phyloP scores from a whole-genome alignment of 1,140 invertebrate species.

The Pachyrhynchus sulphureomaculatus region DNA sequence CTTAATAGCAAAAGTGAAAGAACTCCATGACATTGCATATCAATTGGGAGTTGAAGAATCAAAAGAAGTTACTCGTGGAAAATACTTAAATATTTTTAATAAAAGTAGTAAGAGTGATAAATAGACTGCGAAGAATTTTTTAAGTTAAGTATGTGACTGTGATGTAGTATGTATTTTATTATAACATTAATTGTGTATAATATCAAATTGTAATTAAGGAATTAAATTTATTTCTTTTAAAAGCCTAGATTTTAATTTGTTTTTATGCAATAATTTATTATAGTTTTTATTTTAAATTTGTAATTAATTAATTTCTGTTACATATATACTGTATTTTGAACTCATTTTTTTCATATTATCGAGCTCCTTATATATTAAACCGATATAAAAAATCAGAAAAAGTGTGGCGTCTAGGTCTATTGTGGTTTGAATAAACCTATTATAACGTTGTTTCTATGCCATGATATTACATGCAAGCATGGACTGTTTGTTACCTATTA shows the following conservation, averaged over 20 bases:
- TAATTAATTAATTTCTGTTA: too few species aligned
- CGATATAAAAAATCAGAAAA: too few species aligned
- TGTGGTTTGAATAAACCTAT: too few species aligned
- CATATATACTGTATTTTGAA: too few species aligned
- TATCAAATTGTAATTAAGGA: not conserved
- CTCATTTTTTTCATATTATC: too few species aligned
- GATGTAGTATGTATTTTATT: not conserved
- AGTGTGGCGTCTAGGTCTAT: too few species aligned
- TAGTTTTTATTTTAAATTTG: too few species aligned
- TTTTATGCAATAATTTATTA: too few species aligned
- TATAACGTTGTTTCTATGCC: too few species aligned
- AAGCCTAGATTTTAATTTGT: not conserved
- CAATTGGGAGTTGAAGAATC: conserved; percentile 91
- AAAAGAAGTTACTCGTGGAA: conserved; percentile 94
- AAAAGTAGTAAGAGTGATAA: conserved; percentile 30
- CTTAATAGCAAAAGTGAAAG: conserved; percentile 88
- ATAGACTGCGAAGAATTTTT: not conserved
- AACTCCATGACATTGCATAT: conserved; percentile 90
- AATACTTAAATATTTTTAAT: conserved; percentile 86
- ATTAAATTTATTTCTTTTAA: conserved; percentile 2
- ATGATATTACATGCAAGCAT: too few species aligned
- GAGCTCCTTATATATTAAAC: too few species aligned
- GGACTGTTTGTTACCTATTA: too few species aligned
- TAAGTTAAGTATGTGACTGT: not conserved
- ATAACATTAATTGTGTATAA: not conserved